Conservation (phyloP, 1,140 invertebrate species). For the Phortica variegata region DNA sequence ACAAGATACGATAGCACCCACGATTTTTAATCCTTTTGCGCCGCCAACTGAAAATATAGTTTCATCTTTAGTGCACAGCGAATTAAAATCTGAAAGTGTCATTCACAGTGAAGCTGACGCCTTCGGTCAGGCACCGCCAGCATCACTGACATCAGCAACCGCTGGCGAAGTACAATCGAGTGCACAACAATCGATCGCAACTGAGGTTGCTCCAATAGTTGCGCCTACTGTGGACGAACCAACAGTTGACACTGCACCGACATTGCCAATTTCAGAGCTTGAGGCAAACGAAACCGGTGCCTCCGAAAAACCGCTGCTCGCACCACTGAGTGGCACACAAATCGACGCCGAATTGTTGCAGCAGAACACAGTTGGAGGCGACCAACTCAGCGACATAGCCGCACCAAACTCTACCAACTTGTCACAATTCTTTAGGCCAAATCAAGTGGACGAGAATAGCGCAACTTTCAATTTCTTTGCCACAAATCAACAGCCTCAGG, state of each 20-base stretch:
- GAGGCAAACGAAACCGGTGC: neutral
- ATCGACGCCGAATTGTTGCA: too few species aligned
- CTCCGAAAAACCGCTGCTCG: conserved; percentile 7
- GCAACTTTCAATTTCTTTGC: too few species aligned
- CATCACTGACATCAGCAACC: conserved; percentile 22
- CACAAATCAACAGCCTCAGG: neutral
- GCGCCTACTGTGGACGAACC: neutral
- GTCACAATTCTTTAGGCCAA: too few species aligned
- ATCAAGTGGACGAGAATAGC: too few species aligned
- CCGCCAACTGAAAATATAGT: conserved; percentile 31
- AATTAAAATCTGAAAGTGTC: neutral
- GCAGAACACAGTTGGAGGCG: conserved; percentile 44
- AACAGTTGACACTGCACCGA: neutral
- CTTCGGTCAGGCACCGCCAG: conserved; percentile 25
- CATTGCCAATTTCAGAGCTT: neutral
- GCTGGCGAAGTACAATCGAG: neutral
- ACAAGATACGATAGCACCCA: conserved; percentile 21
- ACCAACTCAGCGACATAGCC: conserved; percentile 29
- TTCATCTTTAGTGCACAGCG: conserved; percentile 21
- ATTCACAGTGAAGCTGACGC: conserved; percentile 15
- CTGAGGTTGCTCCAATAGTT: neutral
- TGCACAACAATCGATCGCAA: conserved; percentile 2
- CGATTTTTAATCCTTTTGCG: conserved; percentile 39
- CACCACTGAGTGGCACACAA: too few species aligned
- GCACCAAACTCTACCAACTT: conserved; percentile 11